Evolutionary conservation across 2,888 invertebrate species (phyloP).

Genomic region (Leptinotarsa rubiginosa): DNA sequence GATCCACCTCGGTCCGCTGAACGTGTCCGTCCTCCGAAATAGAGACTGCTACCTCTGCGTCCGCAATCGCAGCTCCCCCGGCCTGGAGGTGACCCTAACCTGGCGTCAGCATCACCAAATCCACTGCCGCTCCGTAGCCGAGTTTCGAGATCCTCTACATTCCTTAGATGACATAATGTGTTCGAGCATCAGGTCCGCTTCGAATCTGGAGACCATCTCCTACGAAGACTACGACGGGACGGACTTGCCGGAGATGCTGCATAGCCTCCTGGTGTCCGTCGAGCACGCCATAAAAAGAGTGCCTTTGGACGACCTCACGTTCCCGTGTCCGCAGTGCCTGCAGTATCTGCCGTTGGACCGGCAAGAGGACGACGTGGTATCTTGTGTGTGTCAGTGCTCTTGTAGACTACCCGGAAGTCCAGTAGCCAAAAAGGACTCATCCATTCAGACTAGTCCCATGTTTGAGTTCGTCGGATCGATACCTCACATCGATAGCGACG

Average conservation of each 20-base stretch:
- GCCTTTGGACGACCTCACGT: conserved; percentile 73
- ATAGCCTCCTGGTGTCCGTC: conserved; percentile 75
- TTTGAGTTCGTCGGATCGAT: conserved; percentile 77
- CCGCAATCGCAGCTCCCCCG: conserved; percentile 50
- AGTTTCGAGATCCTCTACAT: conserved; percentile 57
- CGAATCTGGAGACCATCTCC: conserved; percentile 61
- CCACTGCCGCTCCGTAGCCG: conserved; percentile 60
- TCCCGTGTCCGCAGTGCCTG: conserved; percentile 70
- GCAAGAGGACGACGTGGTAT: conserved; percentile 55
- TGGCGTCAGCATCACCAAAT: conserved; percentile 60
- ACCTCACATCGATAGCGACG: conserved; percentile 81
- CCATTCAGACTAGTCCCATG: conserved; percentile 69
- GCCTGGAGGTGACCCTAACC: conserved; percentile 59
- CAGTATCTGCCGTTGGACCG: conserved; percentile 65
- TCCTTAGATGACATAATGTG: conserved; percentile 63
- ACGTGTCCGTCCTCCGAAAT: conserved; percentile 71
- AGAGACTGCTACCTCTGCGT: conserved; percentile 77
- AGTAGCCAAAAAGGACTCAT: conserved; percentile 64
- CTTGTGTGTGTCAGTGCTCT: conserved; percentile 64
- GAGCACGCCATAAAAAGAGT: conserved; percentile 78
- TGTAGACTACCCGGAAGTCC: conserved; percentile 58
- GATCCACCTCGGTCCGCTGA: conserved; percentile 74
- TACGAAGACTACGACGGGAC: conserved; percentile 64
- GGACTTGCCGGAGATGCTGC: conserved; percentile 74
- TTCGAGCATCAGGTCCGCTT: conserved; percentile 58